Evolutionary conservation across 2,113 vertebrate species (phyloP).

Genomic region (Eulacestoma nigropectus): DNA sequence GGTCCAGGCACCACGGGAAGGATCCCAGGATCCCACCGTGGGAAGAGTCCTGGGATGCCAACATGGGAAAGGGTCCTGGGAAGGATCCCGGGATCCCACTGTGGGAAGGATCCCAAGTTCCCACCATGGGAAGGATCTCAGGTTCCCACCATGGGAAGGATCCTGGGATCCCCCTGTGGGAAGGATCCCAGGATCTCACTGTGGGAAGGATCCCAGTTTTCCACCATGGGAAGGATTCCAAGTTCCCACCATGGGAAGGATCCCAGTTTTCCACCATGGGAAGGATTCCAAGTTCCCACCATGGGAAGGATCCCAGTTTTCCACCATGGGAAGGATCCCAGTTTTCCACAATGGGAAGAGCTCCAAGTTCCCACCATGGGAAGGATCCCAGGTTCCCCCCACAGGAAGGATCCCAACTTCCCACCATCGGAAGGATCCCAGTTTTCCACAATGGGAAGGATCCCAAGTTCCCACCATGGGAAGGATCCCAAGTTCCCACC

Average conservation of each 20-base stretch:
- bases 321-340: rapidly evolving
- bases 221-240: not conserved
- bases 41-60: no score
- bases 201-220: rapidly evolving
- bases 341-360: not conserved
- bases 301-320: rapidly evolving
- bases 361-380: not conserved
- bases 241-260: rapidly evolving
- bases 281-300: rapidly evolving
- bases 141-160: rapidly evolving
- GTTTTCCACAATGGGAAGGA: rapidly evolving
- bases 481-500: not conserved
- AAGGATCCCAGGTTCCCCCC: not conserved
- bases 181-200: rapidly evolving
- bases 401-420: rapidly evolving
- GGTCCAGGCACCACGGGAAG: not conserved
- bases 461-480: rapidly evolving
- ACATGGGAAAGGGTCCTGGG: not conserved
- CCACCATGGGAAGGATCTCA: not conserved
- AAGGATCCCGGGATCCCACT: not conserved
- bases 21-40: not conserved
- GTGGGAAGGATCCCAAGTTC: rapidly evolving
- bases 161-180: rapidly evolving
- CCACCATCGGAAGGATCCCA: not conserved
- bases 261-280: rapidly evolving